Evolutionary conservation across 2,888 invertebrate genomes (phyloP), one percentile per base, ranked within the genome.

Genomic region (Philereme vetulata): DNA sequence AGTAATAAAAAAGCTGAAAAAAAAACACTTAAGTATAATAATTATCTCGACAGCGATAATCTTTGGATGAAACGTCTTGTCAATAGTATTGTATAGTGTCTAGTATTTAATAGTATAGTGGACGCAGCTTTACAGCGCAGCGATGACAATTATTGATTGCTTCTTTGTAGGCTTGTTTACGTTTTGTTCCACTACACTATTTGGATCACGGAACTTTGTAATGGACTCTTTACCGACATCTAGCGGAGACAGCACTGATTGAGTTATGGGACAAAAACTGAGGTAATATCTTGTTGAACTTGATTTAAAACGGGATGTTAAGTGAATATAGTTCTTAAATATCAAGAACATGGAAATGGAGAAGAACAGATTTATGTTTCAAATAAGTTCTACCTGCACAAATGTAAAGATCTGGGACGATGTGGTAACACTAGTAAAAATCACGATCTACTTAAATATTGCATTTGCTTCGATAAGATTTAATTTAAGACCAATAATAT

Each of bases 121-220:
- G 11, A 9, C 52, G 38, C 32, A 36, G 38, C 44, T 56, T 43
- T 21, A 21, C 21, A 50, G 10, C 61, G 45, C 21, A 50, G 10
- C 61, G 45, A 65, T 62, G 59, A 35, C 63, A 68, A 64, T 69
- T 68, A 64, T 69, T 68, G 65, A 70, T 70, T 11, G 57, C 66
- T 9, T 50, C 45, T 42, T 42, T 47, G 11, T 47, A 33, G 21
- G 43, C 61, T 63, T 64, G 62, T 67, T 63, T 65, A 61, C 56
- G 49, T 63, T 68, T 59, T 62, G 67, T 66, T 63, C 66, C 49
- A 68, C 64, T 64, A 47, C 50, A 60, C 56, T 56, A 62, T 66
- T 65, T 60, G 50, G 63, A 62, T 65, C 70, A 68, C 67, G 68
- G 71, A 70, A 62, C 64, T 66, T 57, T 51, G 56, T 56, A 55